Evolutionary conservation across 2,888 invertebrate species (phyloP).

Genomic region (Tinea semifulvella): DNA sequence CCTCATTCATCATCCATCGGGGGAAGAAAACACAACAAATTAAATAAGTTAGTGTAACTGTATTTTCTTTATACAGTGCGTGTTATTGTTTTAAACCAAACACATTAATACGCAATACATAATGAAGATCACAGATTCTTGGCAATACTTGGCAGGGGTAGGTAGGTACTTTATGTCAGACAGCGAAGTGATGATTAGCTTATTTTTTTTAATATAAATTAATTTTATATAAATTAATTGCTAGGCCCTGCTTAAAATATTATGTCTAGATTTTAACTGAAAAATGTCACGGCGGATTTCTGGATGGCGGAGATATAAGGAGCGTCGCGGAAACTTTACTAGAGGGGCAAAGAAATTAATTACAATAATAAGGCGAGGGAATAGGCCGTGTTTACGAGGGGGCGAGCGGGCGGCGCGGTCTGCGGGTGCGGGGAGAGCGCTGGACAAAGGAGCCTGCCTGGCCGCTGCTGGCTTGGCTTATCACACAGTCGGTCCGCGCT

Average conservation of each 20-base stretch:
- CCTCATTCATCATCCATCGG: too few species aligned
- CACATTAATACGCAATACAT: too few species aligned
- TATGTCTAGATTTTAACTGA: not conserved
- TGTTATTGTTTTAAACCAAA: too few species aligned
- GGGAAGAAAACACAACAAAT: too few species aligned
- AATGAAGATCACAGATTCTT: too few species aligned
- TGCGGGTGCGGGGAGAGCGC: slow-evolving; percentile 51
- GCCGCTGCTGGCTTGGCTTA: slow-evolving; percentile 55
- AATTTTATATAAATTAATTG: too few species aligned
- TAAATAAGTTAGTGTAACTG: too few species aligned
- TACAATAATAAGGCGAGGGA: slow-evolving; percentile 50
- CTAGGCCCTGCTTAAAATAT: not conserved
- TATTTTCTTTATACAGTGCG: too few species aligned
- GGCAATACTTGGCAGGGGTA: too few species aligned
- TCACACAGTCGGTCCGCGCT: slow-evolving; percentile 59
- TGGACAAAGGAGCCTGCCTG: slow-evolving; percentile 55
- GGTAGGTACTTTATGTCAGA: too few species aligned
- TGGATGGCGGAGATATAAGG: not conserved
- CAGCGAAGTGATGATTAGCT: too few species aligned
- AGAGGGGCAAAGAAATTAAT: slow-evolving; percentile 39
- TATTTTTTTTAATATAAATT: too few species aligned
- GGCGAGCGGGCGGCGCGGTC: slow-evolving; percentile 21
- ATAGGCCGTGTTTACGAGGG: slow-evolving; percentile 38
- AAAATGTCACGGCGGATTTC: slow-evolving; percentile 8
- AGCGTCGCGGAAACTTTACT: slow-evolving; percentile 13